These are phyloP conservation scores for Myopa testacea DNA, from an alignment of 2,888 invertebrate species.

Conservation along the genomic window DNA sequence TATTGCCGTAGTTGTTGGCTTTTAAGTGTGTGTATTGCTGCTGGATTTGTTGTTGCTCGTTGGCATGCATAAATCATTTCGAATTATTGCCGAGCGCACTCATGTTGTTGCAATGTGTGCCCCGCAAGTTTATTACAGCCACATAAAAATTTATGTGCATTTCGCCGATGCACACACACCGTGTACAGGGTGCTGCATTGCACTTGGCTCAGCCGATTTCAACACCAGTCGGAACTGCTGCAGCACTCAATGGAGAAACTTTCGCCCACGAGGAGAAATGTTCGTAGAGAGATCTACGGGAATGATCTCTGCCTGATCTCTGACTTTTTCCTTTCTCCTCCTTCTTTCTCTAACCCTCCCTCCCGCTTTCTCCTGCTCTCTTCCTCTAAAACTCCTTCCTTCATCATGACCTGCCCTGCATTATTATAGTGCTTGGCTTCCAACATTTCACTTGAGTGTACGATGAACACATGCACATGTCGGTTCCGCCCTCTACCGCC, in stretches of 20 bases:
- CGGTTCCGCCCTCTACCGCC: background rate
- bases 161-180: slow-evolving; percentile 25
- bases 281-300: background rate
- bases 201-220: background rate
- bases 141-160: slow-evolving; percentile 18
- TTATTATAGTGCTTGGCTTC: background rate
- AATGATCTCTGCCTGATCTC: background rate
- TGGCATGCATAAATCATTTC: slow-evolving; percentile 49
- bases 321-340: background rate
- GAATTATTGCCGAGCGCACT: slow-evolving; percentile 46
- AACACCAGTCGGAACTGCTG: background rate
- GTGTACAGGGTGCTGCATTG: slow-evolving; percentile 33
- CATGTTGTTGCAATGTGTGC: slow-evolving; percentile 3
- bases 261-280: background rate
- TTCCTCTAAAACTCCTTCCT: background rate
- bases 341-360: too few species aligned
- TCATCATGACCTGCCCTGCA: background rate
- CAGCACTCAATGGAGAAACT: background rate
- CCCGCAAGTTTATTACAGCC: slow-evolving; percentile 20
- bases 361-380: background rate
- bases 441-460: background rate
- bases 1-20: slow-evolving; percentile 1
- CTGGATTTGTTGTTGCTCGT: slow-evolving; percentile 21
- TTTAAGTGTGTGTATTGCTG: background rate
- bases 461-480: background rate